Base-by-base conservation (phyloP, 2,113 vertebrate genomes). In the Tragelaphus imberbis region DNA sequence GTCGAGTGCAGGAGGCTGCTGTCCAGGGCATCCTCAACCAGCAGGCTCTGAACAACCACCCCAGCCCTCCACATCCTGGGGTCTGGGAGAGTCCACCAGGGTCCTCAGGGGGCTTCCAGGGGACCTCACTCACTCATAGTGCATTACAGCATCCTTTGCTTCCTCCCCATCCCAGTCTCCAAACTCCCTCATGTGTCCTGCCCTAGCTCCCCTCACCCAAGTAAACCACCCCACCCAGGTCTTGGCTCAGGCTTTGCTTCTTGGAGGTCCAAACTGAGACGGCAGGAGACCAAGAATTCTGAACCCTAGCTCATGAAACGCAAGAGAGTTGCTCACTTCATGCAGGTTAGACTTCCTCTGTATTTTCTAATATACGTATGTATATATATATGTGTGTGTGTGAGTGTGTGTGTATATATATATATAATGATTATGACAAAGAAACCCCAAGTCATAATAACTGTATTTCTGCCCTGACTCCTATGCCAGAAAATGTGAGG, bases 101-200 rank as follows among this genome's bases (percentile, higher is more conserved):
- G 11, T 36, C 49, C 61, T 59, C 88, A 33, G 63, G 58, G 40
- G 55, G 27, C 17, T n/a, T 77, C 75, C 33, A 10, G 9, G 4
- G 79, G 30, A 23, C 23, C 2, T 0, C 2, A 10, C 55, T 33
- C 6, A 14, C 55, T 40, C n/a, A 13, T 1, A 10, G 17, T 2
- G 27, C 56, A 21, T 33, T 40, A 13, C 3, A 0, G 7, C 13
- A 49, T 4, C 44, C 80, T 61, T 40, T 28, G 16, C 61, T 23
- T 51, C 55, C 15, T 84, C 53, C 30, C 92, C 13, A 0, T 27
- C 61, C 21, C 21, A 9, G 40, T 40, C 44, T 30, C 30, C 19
- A 21, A 9, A 51, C 33, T 84, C 80, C 79, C 53, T 75, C 44
- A 33, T 27, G 30, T n/a, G 27, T 27, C 6, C 79, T 40, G 49